These are phyloP conservation scores for Macquaria ambigua DNA, from an alignment of 2,113 vertebrate genomes.

Conservation along the genomic window DNA sequence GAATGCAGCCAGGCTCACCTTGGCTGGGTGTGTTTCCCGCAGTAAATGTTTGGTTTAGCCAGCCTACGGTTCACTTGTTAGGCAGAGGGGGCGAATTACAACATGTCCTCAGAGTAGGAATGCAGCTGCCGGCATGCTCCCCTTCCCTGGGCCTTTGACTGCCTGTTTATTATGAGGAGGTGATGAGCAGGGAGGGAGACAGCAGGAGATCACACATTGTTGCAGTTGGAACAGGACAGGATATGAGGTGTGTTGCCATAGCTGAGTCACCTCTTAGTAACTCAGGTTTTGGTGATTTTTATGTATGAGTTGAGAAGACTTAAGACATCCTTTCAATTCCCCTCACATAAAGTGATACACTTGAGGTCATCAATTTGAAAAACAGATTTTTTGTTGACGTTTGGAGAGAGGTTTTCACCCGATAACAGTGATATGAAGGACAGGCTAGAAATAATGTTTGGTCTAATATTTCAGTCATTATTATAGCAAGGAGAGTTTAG, in stretches of 20 bases:
- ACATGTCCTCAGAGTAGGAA: slow-evolving; percentile 77
- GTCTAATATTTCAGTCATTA: neutral
- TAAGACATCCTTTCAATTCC: neutral
- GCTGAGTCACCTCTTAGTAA: slow-evolving; percentile 20
- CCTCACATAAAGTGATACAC: neutral
- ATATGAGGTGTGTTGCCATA: slow-evolving; percentile 39
- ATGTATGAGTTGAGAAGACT: neutral
- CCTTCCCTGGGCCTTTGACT: slow-evolving; percentile 42
- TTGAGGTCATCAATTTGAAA: neutral
- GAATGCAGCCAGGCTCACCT: slow-evolving; percentile 42
- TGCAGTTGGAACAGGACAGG: slow-evolving; percentile 24
- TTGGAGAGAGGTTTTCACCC: neutral
- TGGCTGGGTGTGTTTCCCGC: slow-evolving; percentile 45
- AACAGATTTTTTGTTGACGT: neutral
- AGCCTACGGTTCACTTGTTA: slow-evolving; percentile 34
- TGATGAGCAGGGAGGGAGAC: slow-evolving; percentile 71
- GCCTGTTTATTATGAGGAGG: slow-evolving; percentile 79
- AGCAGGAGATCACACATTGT: slow-evolving; percentile 37
- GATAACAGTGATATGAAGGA: neutral
- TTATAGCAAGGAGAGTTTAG: no score
- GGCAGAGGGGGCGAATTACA: slow-evolving; percentile 72
- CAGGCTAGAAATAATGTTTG: neutral
- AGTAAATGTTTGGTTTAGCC: slow-evolving; percentile 66
- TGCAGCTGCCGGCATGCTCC: slow-evolving; percentile 57
- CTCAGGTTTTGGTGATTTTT: neutral